Percentiles rank a stretch among this genome's conserved stretches.
Evolutionary conservation across 2,797 vertebrate species (phyloP).

Genomic region (Sebastes steindachneri): DNA sequence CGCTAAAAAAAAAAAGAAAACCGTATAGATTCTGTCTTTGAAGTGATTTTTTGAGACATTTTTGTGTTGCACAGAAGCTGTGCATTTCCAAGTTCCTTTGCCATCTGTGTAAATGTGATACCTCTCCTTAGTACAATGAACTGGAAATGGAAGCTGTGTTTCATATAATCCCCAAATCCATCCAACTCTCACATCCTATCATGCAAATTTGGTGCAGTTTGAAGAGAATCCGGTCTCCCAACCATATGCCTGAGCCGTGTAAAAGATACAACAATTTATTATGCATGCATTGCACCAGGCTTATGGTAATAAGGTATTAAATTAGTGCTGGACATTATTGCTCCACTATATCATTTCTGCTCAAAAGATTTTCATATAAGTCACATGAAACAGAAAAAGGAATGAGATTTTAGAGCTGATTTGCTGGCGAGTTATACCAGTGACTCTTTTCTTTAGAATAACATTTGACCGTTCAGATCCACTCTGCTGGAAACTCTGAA

Average conservation of each 20-base stretch:
- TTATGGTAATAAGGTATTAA: conserved; percentile 90
- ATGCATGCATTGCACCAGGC: conserved; percentile 87
- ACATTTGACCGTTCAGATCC: conserved; percentile 51
- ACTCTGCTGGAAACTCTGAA: conserved; percentile 25
- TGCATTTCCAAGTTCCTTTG: conserved; percentile 77
- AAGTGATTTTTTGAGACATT: conserved; percentile 72
- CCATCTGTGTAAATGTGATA: conserved; percentile 87
- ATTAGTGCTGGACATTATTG: conserved; percentile 89
- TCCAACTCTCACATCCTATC: conserved; percentile 89
- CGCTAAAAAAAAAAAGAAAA: conserved; percentile 30
- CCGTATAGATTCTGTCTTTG: conserved; percentile 71
- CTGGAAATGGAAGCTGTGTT: conserved; percentile 86
- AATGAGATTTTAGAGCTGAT: conserved; percentile 72
- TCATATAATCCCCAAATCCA: conserved; percentile 89
- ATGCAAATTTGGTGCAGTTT: conserved; percentile 87
- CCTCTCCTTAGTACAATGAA: conserved; percentile 87
- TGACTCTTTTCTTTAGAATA: conserved; percentile 32
- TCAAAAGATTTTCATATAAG: conserved; percentile 78
- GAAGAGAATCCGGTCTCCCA: conserved; percentile 83
- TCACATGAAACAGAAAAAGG: conserved; percentile 73
- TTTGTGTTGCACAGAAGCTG: conserved; percentile 70
- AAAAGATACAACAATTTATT: conserved; percentile 88
- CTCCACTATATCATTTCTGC: conserved; percentile 82
- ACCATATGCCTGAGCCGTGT: conserved; percentile 84
- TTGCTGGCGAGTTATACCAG: conserved; percentile 20